These are phyloP conservation scores for Physocephala rufipes DNA, from an alignment of 2,888 invertebrate genomes.

Conservation along the genomic window DNA sequence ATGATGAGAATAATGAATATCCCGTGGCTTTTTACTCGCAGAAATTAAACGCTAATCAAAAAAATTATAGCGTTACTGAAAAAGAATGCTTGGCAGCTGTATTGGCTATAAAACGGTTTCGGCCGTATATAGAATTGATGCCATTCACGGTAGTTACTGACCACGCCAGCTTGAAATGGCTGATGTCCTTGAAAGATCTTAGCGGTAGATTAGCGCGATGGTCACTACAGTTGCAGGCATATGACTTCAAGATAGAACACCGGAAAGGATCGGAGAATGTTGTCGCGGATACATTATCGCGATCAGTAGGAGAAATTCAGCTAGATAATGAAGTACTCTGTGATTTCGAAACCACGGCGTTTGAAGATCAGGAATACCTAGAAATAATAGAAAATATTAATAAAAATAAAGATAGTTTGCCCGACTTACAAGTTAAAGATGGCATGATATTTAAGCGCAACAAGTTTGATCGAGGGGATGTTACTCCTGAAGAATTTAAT, in stretches of 20 bases:
- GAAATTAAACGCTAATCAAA: constrained; percentile 39
- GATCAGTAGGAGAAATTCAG: neutral
- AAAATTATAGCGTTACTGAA: constrained; percentile 40
- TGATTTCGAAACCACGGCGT: neutral
- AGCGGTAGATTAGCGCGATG: constrained; percentile 9
- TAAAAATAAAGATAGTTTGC: neutral
- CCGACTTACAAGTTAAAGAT: constrained; percentile 10
- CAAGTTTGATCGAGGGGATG: neutral
- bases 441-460: constrained; percentile 22
- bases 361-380: neutral
- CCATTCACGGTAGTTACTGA: neutral
- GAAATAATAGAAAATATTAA: neutral
- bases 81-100: constrained; percentile 42
- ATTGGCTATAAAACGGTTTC: constrained; percentile 36
- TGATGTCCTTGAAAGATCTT: constrained; percentile 8
- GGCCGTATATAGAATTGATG: neutral
- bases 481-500: constrained; percentile 5
- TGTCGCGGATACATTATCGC: neutral
- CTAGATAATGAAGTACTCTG: neutral
- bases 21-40: constrained; percentile 39
- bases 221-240: neutral
- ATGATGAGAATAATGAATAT: constrained; percentile 25
- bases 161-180: constrained; percentile 15
- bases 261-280: neutral
- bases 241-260: constrained; percentile 2